phyloP scores from a whole-genome alignment of 2,113 vertebrate species.

The Diadophis punctatus region DNA sequence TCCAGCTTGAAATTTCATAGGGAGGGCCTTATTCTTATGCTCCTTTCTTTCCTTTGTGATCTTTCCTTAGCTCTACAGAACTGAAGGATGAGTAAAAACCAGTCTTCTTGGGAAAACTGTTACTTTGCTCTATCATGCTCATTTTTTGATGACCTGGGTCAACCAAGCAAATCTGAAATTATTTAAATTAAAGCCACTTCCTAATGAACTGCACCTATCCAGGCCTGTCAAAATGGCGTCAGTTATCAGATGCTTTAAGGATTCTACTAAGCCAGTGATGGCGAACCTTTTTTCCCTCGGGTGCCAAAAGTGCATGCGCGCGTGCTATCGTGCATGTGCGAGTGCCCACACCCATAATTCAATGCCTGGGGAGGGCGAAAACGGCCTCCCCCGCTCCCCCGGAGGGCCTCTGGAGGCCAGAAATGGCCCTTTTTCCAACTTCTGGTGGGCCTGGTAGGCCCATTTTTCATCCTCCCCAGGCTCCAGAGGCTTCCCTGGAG shows the following conservation, averaged over 20 bases:
- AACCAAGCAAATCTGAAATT: not conserved
- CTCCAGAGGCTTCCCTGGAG: too few species aligned
- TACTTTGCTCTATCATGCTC: not conserved
- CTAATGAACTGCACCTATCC: not conserved
- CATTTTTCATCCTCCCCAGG: too few species aligned
- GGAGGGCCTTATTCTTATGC: not conserved
- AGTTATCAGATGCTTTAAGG: not conserved
- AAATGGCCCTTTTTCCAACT: too few species aligned
- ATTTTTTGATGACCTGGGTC: not conserved
- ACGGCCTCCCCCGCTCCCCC: too few species aligned
- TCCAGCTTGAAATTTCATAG: not conserved
- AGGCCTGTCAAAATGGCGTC: not conserved
- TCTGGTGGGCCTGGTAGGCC: too few species aligned
- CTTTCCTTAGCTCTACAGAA: not conserved
- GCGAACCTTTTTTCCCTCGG: too few species aligned
- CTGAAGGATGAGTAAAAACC: not conserved
- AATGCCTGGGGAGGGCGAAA: too few species aligned
- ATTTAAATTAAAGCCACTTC: not conserved
- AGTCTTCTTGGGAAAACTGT: not conserved
- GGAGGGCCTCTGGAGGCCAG: too few species aligned
- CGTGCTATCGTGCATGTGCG: too few species aligned
- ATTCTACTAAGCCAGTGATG: not conserved
- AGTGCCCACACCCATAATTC: too few species aligned
- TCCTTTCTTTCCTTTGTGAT: not conserved
- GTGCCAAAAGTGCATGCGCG: too few species aligned